Conservation (phyloP, 2,888 invertebrate genomes). For the Drosophila niveifrons region DNA sequence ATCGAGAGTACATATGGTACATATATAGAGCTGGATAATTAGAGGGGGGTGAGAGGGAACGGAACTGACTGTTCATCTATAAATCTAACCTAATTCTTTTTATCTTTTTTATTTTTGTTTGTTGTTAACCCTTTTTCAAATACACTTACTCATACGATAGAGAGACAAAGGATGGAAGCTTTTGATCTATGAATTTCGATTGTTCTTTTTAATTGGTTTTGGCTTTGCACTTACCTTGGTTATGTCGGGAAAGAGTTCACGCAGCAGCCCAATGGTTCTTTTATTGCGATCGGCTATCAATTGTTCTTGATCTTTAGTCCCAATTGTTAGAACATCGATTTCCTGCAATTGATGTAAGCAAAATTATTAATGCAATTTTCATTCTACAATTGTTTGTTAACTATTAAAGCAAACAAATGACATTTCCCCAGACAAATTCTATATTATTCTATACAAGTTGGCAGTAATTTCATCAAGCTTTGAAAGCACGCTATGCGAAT, state of each 20-base stretch:
- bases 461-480: background rate
- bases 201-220: background rate
- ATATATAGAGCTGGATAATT: background rate
- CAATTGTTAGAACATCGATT: conserved; percentile 89
- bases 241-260: conserved; percentile 90
- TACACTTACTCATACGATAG: background rate
- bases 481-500: background rate
- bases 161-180: background rate
- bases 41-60: too few relatives aligned
- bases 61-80: too few relatives aligned
- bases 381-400: background rate
- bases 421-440: too few relatives aligned
- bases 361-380: background rate
- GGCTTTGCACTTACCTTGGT: conserved; percentile 88
- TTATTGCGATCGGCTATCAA: conserved; percentile 89
- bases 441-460: too few relatives aligned
- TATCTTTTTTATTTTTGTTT: background rate
- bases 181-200: background rate
- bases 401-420: too few relatives aligned
- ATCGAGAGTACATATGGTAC: conserved; percentile 36
- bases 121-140: conserved; percentile 10
- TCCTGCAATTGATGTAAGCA: conserved; percentile 86
- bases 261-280: conserved; percentile 91
- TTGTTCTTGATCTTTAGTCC: conserved; percentile 87
- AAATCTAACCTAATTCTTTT: too few relatives aligned